Conservation (phyloP, 2,888 invertebrate species). For the Temnothorax ravouxi region DNA sequence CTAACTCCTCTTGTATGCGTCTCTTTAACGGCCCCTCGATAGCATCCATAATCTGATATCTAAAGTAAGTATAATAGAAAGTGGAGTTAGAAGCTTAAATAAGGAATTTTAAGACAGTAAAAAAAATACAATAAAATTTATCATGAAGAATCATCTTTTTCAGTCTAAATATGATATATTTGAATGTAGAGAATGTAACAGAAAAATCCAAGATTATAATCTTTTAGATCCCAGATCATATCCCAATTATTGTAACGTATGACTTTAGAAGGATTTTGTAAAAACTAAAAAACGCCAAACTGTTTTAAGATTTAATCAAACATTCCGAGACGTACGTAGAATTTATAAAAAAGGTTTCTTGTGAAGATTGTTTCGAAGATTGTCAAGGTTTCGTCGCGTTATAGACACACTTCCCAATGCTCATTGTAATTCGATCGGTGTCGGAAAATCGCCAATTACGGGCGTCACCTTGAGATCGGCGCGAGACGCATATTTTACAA, state of each 20-base stretch:
- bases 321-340: not conserved
- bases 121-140: not conserved
- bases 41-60: constrained; percentile 95
- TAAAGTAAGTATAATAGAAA: constrained; percentile 57
- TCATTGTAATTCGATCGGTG: constrained; percentile 13
- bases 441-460: constrained; percentile 27
- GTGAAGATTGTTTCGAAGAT: not conserved
- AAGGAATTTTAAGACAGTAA: not conserved
- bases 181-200: not conserved
- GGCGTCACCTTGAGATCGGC: constrained; percentile 24
- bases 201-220: not conserved
- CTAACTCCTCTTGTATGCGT: constrained; percentile 91
- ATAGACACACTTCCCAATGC: not conserved
- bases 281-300: not conserved
- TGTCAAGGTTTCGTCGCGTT: not conserved
- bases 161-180: not conserved
- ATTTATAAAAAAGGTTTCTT: not conserved
- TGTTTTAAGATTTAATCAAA: not conserved
- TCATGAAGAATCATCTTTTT: not conserved
- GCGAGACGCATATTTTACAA: constrained; percentile 25
- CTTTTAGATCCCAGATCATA: not conserved
- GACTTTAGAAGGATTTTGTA: not conserved
- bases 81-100: not conserved
- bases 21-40: constrained; percentile 92
- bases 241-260: not conserved